phyloP scores from a whole-genome alignment of 2,888 invertebrate genomes.

The Isotomurus palustris region DNA sequence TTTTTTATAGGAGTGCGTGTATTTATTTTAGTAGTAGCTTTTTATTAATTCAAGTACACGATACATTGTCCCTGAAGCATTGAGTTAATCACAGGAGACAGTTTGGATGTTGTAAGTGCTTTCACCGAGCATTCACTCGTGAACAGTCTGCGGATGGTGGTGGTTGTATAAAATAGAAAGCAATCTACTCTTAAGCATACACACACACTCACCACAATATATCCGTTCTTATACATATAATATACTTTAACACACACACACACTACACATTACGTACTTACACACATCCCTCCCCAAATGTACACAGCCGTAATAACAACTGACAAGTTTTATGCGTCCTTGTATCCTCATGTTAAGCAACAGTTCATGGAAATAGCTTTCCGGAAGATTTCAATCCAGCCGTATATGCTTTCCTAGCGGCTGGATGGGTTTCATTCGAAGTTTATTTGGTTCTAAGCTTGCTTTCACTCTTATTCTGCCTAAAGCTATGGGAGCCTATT shows the following conservation, averaged over 20 bases:
- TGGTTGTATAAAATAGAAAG: neutral
- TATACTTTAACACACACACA: neutral
- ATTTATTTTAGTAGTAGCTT: neutral
- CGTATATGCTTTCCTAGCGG: no score
- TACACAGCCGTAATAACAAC: neutral
- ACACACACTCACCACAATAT: neutral
- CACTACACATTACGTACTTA: neutral
- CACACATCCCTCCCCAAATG: neutral
- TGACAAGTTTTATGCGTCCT: neutral
- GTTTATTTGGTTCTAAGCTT: no score
- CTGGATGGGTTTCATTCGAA: no score
- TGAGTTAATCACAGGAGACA: conserved; percentile 34
- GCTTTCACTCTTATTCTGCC: no score
- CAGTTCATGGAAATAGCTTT: no score
- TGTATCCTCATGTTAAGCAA: no score
- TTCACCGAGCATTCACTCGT: conserved; percentile 1
- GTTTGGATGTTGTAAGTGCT: conserved; percentile 15
- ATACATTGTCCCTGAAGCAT: conserved; percentile 6
- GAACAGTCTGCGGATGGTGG: no score
- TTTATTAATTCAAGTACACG: neutral
- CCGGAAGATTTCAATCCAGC: no score
- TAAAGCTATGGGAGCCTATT: no score
- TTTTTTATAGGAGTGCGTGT: no score
- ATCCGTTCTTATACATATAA: no score
- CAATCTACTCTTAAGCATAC: neutral